phyloP scores from a whole-genome alignment of 2,797 vertebrate species.

The Mormyrus proboscirostris region DNA sequence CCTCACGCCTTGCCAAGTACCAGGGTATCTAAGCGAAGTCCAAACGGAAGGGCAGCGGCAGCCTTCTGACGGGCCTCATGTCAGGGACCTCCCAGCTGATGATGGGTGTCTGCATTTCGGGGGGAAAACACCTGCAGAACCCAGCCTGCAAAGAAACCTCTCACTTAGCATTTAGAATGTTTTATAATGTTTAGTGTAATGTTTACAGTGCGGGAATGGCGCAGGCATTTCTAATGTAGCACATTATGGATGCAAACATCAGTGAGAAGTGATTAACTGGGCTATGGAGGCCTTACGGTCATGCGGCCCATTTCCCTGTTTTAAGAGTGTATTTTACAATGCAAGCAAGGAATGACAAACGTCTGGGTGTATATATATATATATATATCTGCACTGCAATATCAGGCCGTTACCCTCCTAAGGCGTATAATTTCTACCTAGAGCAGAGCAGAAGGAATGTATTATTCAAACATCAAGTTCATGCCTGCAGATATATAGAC shows the following conservation, averaged over 20 bases:
- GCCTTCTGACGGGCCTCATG: not conserved
- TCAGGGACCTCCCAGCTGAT: not conserved
- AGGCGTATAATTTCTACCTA: not conserved
- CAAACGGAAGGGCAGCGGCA: too few species aligned
- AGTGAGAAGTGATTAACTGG: not conserved
- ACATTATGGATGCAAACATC: not conserved
- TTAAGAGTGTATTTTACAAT: not conserved
- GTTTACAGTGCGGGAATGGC: not conserved
- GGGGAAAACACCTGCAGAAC: not conserved
- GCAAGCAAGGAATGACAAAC: not conserved
- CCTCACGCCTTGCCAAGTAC: not conserved
- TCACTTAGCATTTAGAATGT: not conserved
- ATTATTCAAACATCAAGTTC: slow-evolving; percentile 8
- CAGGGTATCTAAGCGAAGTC: too few species aligned
- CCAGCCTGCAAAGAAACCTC: not conserved
- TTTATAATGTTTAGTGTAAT: not conserved
- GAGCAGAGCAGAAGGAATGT: not conserved
- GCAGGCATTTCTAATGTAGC: not conserved
- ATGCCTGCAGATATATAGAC: not conserved
- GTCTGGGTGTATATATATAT: not conserved
- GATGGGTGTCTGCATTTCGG: not conserved
- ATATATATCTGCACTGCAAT: not conserved
- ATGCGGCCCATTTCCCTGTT: not conserved
- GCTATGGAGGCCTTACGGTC: not conserved
- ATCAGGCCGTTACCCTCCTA: not conserved